These are phyloP conservation scores for Oryzaephilus surinamensis DNA, from an alignment of 1,140 invertebrate genomes.

Conservation along the genomic window DNA sequence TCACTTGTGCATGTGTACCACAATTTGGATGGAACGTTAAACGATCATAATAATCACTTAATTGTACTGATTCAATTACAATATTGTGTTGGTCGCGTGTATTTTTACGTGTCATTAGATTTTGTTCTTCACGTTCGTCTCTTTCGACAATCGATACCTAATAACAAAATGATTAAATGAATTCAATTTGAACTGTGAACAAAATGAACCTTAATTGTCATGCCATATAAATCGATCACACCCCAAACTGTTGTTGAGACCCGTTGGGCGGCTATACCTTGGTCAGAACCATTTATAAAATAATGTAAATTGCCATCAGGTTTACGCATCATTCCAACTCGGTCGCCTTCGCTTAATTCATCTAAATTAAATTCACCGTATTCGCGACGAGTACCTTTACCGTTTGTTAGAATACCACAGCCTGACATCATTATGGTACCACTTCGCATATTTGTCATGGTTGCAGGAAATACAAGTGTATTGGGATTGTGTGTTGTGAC, in stretches of 20 bases:
- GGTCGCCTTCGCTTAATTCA: constrained; percentile 81
- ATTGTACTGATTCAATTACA: constrained; percentile 7
- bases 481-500: constrained; percentile 89
- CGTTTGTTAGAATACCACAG: constrained; percentile 87
- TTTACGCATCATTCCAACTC: constrained; percentile 77
- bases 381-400: constrained; percentile 82
- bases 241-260: constrained; percentile 76
- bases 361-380: constrained; percentile 93
- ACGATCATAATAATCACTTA: constrained; percentile 46
- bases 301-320: constrained; percentile 79
- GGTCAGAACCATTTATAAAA: constrained; percentile 87
- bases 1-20: constrained; percentile 83
- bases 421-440: constrained; percentile 97
- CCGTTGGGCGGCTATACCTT: constrained; percentile 75
- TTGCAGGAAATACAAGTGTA: constrained; percentile 83
- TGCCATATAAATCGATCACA: constrained; percentile 91
- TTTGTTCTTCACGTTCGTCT: constrained; percentile 68
- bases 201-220: constrained; percentile 87
- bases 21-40: constrained; percentile 82
- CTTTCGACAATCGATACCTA: constrained; percentile 70
- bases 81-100: constrained; percentile 37
- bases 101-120: constrained; percentile 58
- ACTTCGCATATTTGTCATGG: constrained; percentile 93
- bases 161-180: constrained; percentile 6
- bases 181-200: background rate